Evolutionary conservation across 2,888 invertebrate genomes (phyloP).

Genomic region (Sarcophaga caerulescens): DNA sequence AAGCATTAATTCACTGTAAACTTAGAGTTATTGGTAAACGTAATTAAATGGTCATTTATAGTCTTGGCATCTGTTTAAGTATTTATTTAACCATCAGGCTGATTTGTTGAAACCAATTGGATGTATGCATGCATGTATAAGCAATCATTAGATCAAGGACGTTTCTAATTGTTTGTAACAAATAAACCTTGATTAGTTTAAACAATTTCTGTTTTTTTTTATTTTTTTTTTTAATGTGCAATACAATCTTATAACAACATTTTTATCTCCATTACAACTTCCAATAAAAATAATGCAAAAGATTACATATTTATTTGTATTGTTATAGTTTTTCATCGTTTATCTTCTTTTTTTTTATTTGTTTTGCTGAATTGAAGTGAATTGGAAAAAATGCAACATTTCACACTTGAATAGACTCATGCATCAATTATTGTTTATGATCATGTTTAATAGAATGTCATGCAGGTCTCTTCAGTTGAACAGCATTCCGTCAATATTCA

Average conservation of each 20-base stretch:
- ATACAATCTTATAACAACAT: neutral
- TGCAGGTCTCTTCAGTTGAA: slow-evolving; percentile 38
- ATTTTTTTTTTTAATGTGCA: neutral
- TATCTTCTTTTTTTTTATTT: slow-evolving; percentile 1
- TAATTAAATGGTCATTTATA: neutral
- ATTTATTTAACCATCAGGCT: neutral
- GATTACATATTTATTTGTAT: too few relatives aligned
- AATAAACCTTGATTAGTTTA: slow-evolving; percentile 29
- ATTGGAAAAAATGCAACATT: slow-evolving; percentile 45
- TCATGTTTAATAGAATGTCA: slow-evolving; percentile 58
- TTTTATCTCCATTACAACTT: slow-evolving; percentile 6
- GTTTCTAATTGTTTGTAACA: neutral
- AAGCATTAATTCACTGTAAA: neutral
- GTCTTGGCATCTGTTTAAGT: neutral
- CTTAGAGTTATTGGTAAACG: neutral
- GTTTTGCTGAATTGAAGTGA: slow-evolving; percentile 1
- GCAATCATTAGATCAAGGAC: neutral
- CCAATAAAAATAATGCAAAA: too few relatives aligned
- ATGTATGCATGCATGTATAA: neutral
- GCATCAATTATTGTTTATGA: slow-evolving; percentile 52
- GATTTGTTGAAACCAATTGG: neutral
- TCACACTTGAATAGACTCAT: slow-evolving; percentile 57
- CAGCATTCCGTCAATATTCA: slow-evolving; percentile 49
- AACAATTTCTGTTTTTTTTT: neutral
- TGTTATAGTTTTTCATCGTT: neutral